Evolutionary conservation across 2,797 vertebrate species (phyloP).

Genomic region (Nannoperca obscura): DNA sequence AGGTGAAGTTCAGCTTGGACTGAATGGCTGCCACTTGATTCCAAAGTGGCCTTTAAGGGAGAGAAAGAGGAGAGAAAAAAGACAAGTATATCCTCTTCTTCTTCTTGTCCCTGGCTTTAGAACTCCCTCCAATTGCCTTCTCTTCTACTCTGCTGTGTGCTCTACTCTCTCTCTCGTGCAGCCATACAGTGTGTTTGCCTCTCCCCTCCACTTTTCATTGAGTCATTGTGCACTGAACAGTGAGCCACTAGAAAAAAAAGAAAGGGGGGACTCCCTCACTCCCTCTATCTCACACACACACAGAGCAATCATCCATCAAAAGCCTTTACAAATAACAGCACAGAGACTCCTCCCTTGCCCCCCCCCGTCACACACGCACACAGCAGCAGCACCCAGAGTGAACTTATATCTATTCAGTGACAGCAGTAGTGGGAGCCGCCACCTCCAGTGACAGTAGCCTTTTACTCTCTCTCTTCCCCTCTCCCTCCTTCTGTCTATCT

Average conservation of each 20-base stretch:
- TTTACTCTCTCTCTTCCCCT: conserved; percentile 31
- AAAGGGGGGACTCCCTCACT: conserved; percentile 65
- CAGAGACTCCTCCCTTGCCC: conserved; percentile 72
- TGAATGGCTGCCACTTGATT: conserved; percentile 65
- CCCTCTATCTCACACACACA: conserved; percentile 45
- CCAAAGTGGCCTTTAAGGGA: conserved; percentile 47
- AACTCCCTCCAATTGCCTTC: conserved; percentile 54
- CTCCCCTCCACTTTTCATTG: conserved; percentile 80
- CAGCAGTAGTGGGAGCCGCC: conserved; percentile 60
- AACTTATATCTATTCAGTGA: conserved; percentile 76
- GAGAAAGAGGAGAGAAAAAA: conserved; percentile 40
- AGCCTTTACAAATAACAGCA: conserved; percentile 84
- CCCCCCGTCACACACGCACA: conserved; percentile 17
- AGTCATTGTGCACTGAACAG: conserved; percentile 81
- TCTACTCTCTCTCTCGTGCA: conserved; percentile 55
- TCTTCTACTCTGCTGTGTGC: conserved; percentile 59
- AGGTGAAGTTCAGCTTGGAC: conserved; percentile 59
- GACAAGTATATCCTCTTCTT: conserved; percentile 54
- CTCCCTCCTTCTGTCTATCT: conserved; percentile 33
- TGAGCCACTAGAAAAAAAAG: conserved; percentile 68
- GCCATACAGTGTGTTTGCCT: conserved; percentile 72
- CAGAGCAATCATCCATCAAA: conserved; percentile 82
- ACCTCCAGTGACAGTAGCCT: conserved; percentile 68
- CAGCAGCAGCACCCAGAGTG: conserved; percentile 61
- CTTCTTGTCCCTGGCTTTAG: conserved; percentile 44